Evolutionary conservation across 2,797 vertebrate species (phyloP), one percentile per base, ranked within the genome.

Genomic region (Malacoctenus gilli): DNA sequence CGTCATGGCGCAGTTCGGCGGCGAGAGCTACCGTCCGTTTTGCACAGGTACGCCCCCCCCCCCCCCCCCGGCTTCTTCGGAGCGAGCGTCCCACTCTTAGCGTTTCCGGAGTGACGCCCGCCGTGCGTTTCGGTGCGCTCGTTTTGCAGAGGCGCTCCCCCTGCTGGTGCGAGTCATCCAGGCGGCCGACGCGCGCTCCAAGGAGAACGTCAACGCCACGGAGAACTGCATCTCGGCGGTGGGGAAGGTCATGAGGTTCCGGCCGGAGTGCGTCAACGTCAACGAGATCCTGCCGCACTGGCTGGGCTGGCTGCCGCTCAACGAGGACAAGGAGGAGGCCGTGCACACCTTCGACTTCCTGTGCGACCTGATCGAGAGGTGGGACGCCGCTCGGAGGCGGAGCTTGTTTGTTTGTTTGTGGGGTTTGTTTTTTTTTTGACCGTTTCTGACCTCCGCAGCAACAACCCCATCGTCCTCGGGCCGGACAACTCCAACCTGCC

Each of bases 201-300:
- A 99, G 92, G 96, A 98, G 74, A 99, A 98, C 8, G 80, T 98
- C 68, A 99, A 98, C 39, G 97, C 97, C n/a, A 99, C 97, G 7
- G 97, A 99, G 84, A 99, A 99, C 91, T 99, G 97, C 89, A 95
- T 99, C 86, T 99, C 97, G 0, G 97, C 97, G 1, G 96, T 99
- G 1, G 97, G 95, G 15, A 99, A 99, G 60, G 95, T 99, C 28
- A 95, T 95, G 94, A 93, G 96, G 68, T 99, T 94, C 72, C 89
- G 95, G 30, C 95, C 96, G 0, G 96, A 98, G 85, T 99, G 97
- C 36, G 88, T 96, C 35, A 96, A 93, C 10, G 94, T 96, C 12
- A 94, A 92, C 20, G 96, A 98, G 87, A 89, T 99, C 54, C 91
- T 99, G 1, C 97, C 96, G 4, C 97, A 98, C 18, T 99, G 97